Evolutionary conservation across 2,888 invertebrate genomes (phyloP).

Genomic region (Lottia gigantea): DNA sequence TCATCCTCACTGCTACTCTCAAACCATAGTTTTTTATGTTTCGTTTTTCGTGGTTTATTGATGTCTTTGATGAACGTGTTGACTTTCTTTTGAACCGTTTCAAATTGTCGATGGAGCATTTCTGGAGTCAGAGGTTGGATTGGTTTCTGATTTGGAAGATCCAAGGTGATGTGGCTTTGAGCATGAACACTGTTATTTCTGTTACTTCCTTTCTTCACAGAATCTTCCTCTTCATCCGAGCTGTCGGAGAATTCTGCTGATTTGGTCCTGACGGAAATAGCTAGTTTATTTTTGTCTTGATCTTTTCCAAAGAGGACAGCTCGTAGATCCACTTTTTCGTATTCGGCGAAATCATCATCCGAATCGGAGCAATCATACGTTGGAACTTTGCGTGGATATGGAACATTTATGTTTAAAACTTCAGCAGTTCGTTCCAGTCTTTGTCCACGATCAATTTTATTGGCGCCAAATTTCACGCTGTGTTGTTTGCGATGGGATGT

Average conservation of each 20-base stretch:
- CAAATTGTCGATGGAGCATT: conserved; percentile 1
- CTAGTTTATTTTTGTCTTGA: neutral
- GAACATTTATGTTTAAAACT: neutral
- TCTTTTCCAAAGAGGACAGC: conserved; percentile 43
- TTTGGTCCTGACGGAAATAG: neutral
- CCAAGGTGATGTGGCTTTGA: neutral
- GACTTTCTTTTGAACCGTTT: neutral
- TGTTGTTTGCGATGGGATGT: neutral
- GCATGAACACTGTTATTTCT: neutral
- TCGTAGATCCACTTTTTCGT: conserved; percentile 47
- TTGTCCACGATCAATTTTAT: neutral
- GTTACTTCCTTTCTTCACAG: conserved; percentile 1
- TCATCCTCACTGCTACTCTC: neutral
- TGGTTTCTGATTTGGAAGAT: neutral
- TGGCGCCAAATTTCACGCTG: neutral
- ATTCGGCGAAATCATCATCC: conserved; percentile 38
- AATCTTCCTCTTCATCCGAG: conserved; percentile 9
- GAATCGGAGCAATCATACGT: conserved; percentile 4
- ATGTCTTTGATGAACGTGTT: conserved; percentile 1
- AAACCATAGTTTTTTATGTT: neutral
- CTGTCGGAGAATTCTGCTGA: neutral
- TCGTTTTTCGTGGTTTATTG: neutral
- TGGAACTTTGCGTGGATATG: neutral
- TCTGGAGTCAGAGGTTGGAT: neutral
- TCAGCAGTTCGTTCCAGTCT: neutral